Evolutionary conservation across 2,797 vertebrate genomes (phyloP).

Genomic region (Podarcis siculus): DNA sequence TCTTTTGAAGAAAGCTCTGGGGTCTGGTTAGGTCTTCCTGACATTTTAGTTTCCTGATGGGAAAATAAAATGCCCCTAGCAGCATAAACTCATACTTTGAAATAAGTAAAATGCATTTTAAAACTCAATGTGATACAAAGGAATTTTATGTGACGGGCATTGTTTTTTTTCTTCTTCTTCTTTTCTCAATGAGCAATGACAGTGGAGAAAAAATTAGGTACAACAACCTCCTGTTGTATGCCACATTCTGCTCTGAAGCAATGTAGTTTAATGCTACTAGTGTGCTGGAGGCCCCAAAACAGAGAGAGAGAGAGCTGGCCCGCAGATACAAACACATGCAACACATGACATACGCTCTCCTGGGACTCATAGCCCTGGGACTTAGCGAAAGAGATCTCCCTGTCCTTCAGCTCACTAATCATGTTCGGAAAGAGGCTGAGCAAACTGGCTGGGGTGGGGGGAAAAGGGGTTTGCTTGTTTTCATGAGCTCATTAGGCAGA

Average conservation of each 20-base stretch:
- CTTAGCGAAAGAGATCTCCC: background rate
- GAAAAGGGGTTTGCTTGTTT: no score
- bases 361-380: background rate
- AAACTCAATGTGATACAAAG: slow-evolving; percentile 33
- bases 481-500: background rate
- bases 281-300: background rate
- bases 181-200: slow-evolving; percentile 51
- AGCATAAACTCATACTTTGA: slow-evolving; percentile 33
- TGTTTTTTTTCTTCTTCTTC: background rate
- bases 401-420: background rate
- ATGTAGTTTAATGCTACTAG: background rate
- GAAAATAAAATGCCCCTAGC: slow-evolving; percentile 48
- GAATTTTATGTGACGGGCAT: slow-evolving; percentile 57
- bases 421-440: background rate
- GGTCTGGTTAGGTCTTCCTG: slow-evolving; percentile 51
- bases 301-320: background rate
- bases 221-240: slow-evolving; percentile 35
- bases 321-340: no score
- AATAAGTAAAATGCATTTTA: slow-evolving; percentile 57
- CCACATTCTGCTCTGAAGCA: background rate
- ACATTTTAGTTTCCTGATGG: slow-evolving; percentile 56
- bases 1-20: slow-evolving; percentile 41
- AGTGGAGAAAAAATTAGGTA: slow-evolving; percentile 51
- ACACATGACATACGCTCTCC: background rate
- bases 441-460: background rate